Conservation (phyloP, 1,140 invertebrate species). For the Eueides isabella region DNA sequence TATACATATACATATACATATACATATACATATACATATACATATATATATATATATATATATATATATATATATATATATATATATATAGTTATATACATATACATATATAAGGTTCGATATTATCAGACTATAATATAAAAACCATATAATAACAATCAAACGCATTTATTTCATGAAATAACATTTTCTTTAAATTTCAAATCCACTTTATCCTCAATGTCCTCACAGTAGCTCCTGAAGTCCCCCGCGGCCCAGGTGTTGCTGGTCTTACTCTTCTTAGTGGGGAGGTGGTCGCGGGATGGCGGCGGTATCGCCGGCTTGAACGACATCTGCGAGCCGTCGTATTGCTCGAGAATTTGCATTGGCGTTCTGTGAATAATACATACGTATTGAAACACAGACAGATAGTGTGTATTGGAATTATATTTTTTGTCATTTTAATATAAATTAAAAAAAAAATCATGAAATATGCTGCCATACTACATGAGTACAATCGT, state of each 20-base stretch:
- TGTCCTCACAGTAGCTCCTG: constrained; percentile 44
- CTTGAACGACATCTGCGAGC: constrained; percentile 86
- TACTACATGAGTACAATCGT: no score
- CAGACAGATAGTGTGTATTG: no score
- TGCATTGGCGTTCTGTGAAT: constrained; percentile 65
- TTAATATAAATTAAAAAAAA: no score
- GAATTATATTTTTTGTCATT: no score
- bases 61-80: no score
- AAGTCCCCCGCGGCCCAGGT: constrained; percentile 51
- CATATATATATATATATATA: no score
- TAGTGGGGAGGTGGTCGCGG: constrained; percentile 2
- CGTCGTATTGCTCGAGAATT: constrained; percentile 84
- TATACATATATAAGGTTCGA: no score
- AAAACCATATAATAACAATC: constrained; percentile 17
- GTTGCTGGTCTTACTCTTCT: constrained; percentile 46
- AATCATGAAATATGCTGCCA: no score
- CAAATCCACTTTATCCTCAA: constrained; percentile 51
- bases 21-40: no score
- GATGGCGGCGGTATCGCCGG: constrained; percentile 83
- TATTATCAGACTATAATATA: no score
- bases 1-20: no score
- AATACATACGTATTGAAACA: neutral
- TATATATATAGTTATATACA: no score
- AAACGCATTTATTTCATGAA: constrained; percentile 31
- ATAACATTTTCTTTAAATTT: constrained; percentile 36